A percentile compares a stretch with the other conserved stretches of the same genome.
Conservation (phyloP, 2,888 invertebrate species). For the Phrixothrix hirtus region DNA sequence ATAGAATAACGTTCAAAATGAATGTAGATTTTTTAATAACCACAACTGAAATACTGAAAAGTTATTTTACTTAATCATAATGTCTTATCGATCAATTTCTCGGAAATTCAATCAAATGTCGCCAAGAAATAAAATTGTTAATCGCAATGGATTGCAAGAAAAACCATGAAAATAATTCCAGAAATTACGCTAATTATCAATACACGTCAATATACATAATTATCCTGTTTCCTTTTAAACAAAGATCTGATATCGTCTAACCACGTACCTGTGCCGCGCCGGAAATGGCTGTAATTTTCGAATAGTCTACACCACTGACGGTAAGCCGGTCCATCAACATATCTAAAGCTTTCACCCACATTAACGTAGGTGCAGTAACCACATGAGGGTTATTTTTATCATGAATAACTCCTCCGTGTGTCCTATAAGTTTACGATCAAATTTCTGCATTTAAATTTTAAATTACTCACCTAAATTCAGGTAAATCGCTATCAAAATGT, state of each 20-base stretch:
- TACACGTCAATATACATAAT: no score
- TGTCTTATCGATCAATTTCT: no score
- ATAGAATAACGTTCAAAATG: no score
- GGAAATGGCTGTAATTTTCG: conserved; percentile 79
- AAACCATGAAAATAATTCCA: no score
- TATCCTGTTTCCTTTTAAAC: no score
- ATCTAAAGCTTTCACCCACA: conserved; percentile 97
- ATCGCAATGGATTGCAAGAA: no score
- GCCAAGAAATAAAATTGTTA: no score
- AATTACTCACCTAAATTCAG: conserved; percentile 79
- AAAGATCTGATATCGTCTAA: neutral
- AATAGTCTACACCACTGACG: conserved; percentile 80
- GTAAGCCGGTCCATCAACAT: conserved; percentile 84
- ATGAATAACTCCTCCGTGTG: conserved; percentile 65
- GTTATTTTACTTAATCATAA: no score
- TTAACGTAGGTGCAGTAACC: conserved; percentile 80
- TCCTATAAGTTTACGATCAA: conserved; percentile 54
- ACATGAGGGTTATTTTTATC: conserved; percentile 58
- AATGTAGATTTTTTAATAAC: no score
- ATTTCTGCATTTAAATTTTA: neutral
- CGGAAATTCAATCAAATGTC: no score
- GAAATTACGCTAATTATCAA: neutral
- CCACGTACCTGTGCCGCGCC: conserved; percentile 84
- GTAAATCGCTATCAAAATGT: conserved; percentile 88
- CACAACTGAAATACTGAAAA: no score